A percentile compares a stretch with the other conserved stretches of the same genome.
Evolutionary conservation across 1,140 invertebrate species (phyloP).

Genomic region (Pomacea maculata): DNA sequence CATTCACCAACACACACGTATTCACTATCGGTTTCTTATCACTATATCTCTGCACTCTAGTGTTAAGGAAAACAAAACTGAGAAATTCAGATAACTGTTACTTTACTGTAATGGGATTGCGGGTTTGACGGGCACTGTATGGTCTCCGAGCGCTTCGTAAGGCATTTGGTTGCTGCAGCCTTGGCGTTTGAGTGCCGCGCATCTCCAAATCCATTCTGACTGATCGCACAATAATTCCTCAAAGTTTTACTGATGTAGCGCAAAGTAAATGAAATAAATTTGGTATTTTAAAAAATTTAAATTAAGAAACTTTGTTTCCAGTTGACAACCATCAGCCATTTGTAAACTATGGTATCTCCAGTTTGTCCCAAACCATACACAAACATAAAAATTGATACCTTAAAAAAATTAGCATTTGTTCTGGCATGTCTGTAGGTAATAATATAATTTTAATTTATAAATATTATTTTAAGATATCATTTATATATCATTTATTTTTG

Average conservation of each 20-base stretch:
- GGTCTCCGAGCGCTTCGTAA: slow-evolving; percentile 30
- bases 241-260: background rate
- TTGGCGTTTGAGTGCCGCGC: slow-evolving; percentile 36
- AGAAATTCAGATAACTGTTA: background rate
- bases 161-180: slow-evolving; percentile 30
- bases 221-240: background rate
- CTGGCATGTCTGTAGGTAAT: background rate
- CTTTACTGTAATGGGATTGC: slow-evolving; percentile 15
- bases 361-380: background rate
- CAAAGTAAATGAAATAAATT: too few relatives aligned
- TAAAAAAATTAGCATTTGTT: background rate
- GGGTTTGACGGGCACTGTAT: slow-evolving; percentile 6
- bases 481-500: too few relatives aligned
- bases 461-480: background rate
- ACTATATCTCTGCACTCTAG: too few relatives aligned
- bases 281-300: too few relatives aligned
- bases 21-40: too few relatives aligned
- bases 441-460: background rate
- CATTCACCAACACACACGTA: too few relatives aligned
- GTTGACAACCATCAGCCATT: background rate
- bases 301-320: background rate
- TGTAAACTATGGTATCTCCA: background rate
- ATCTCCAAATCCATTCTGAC: slow-evolving; percentile 21
- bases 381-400: background rate
- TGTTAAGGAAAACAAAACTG: too few relatives aligned